Base-by-base conservation (phyloP, 2,113 vertebrate species). In the Calidris pugnax region DNA sequence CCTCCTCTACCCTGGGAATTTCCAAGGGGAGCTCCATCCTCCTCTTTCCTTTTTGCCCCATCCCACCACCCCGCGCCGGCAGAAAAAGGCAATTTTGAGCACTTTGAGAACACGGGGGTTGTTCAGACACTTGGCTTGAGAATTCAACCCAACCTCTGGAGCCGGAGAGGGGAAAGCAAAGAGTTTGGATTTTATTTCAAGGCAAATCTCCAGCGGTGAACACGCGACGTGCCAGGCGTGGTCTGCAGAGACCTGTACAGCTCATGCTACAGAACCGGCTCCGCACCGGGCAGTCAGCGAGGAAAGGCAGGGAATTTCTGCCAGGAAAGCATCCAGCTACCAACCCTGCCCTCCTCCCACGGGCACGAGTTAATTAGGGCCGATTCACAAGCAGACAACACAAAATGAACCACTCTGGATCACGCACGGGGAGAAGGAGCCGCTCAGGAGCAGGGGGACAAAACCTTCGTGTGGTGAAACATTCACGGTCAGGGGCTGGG, bases 11-110 rank as follows among this genome's bases (percentile, higher is more conserved):
- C 18, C 60, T 28, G 22, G 27, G 45, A 48, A 53, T 20, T 9
- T 72, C 3, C 27, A 28, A 17, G 0, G 1, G 50, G 37, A 53
- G 51, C 48, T 23, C 35, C 32, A 9, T 15, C 56, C 74, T 57
- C 10, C 56, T 2, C 0, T 35, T 22, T 69, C 4, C 0, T 35
- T 22, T 69, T 13, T 19, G 5, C 10, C n/a, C 62, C 47, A 22
- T n/a, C 39, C 41, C 68, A 24, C 16, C 20, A 4, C 50, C 16
- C 19, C 2, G 0, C 2, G 2, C 6, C 0, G 0, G 37, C 32
- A 41, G 1, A 3, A 16, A 32, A 8, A 72, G 74, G 39, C 0
- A 1, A 37, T 57, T 87, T 57, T 60, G 39, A 8, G 2, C n/a
- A 19, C 56, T 71, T 35, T 1, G 47, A 57, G 60, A 68, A 41